Evolutionary conservation across 2,888 invertebrate genomes (phyloP).

Genomic region (Rhingia rostrata): DNA sequence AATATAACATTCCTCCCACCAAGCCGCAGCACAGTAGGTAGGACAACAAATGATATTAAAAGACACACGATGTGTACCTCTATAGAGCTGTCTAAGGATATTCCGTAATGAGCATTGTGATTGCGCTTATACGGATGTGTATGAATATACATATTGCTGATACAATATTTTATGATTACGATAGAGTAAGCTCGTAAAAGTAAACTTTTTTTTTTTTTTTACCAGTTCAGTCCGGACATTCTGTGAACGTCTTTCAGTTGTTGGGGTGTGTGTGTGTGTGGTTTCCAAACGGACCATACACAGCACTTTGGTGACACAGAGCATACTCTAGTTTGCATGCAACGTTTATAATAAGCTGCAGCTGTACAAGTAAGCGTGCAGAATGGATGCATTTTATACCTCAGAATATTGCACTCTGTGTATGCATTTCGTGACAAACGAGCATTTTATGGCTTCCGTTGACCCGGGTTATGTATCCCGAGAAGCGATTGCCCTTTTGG

Average conservation of each 20-base stretch:
- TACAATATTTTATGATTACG: conserved; percentile 77
- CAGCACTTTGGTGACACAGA: conserved; percentile 46
- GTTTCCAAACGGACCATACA: conserved; percentile 13
- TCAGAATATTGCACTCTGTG: conserved; percentile 47
- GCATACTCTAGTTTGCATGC: conserved; percentile 17
- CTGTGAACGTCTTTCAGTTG: conserved; percentile 6
- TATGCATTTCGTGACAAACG: conserved; percentile 83
- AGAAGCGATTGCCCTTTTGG: conserved; percentile 82
- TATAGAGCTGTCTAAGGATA: conserved; percentile 28
- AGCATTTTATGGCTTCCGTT: conserved; percentile 83
- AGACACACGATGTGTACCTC: conserved; percentile 17
- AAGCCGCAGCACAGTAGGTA: background rate
- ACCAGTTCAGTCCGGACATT: conserved; percentile 13
- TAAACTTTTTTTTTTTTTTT: conserved; percentile 79
- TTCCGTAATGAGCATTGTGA: conserved; percentile 58
- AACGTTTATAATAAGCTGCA: conserved; percentile 37
- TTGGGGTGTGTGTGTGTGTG: background rate
- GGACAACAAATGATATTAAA: conserved; percentile 43
- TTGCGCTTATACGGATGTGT: conserved; percentile 37
- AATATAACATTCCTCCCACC: conserved; percentile 29
- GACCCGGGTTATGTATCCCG: conserved; percentile 80
- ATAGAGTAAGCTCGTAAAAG: conserved; percentile 78
- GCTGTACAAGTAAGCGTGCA: conserved; percentile 46
- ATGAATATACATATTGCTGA: conserved; percentile 58
- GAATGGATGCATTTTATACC: conserved; percentile 53